These are phyloP conservation scores for Rutpela maculata DNA, from an alignment of 2,888 invertebrate genomes.

Conservation along the genomic window DNA sequence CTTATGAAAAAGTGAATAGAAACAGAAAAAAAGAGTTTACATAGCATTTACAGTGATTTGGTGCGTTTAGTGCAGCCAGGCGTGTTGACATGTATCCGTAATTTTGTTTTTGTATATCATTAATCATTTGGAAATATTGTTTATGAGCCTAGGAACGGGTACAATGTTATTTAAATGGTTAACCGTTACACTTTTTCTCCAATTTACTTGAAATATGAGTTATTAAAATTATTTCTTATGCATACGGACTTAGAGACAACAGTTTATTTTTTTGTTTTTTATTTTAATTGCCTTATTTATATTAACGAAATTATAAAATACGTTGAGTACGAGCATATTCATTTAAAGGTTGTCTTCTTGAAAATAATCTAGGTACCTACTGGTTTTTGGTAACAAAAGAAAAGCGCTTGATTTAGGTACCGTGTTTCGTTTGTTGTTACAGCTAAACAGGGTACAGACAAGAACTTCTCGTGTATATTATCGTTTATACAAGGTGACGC, in stretches of 20 bases:
- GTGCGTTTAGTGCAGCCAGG: slow-evolving; percentile 3
- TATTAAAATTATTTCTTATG: not conserved
- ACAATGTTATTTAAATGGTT: not conserved
- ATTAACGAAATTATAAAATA: not conserved
- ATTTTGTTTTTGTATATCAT: slow-evolving; percentile 1
- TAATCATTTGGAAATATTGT: not conserved
- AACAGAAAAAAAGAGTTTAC: not conserved
- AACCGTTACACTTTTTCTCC: not conserved
- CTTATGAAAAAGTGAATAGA: not conserved
- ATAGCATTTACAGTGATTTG: not conserved
- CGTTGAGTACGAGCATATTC: not conserved
- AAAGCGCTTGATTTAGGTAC: no score
- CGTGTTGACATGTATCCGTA: slow-evolving; percentile 7
- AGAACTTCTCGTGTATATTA: no score
- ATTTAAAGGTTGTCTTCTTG: no score
- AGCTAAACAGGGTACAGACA: no score
- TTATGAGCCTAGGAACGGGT: no score
- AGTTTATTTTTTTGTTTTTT: no score
- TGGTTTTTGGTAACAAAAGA: no score
- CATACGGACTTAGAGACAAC: not conserved
- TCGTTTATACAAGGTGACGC: no score
- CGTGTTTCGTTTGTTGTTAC: no score
- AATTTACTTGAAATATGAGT: not conserved
- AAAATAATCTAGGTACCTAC: no score
- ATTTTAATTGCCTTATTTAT: no score